Conservation (phyloP, 1,140 invertebrate genomes). For the Aphelenchoides fujianensis region DNA sequence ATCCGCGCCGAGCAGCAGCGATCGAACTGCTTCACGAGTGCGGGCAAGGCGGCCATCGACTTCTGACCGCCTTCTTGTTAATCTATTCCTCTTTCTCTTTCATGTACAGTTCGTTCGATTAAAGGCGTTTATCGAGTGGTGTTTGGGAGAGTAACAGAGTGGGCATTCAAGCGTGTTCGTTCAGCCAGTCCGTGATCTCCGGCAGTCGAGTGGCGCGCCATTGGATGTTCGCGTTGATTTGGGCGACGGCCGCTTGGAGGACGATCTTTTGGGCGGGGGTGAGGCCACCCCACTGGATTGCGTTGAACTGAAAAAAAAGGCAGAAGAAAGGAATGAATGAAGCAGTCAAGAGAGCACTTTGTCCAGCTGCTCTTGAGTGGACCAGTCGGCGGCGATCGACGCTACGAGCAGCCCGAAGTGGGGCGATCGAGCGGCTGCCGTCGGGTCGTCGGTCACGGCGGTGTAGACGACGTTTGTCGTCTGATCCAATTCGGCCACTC, state of each 20-base stretch:
- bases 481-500: neutral
- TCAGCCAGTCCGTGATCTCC: too few species aligned
- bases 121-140: too few species aligned
- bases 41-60: too few species aligned
- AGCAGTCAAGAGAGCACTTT: too few species aligned
- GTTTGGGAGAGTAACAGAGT: too few species aligned
- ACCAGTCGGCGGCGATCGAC: neutral
- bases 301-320: conserved; percentile 11
- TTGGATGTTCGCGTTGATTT: neutral
- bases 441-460: neutral
- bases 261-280: neutral
- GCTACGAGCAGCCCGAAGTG: neutral
- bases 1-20: neutral
- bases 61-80: too few species aligned
- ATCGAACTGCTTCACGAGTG: neutral
- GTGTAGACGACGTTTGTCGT: neutral
- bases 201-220: too few species aligned
- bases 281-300: neutral
- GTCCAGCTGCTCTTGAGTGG: neutral
- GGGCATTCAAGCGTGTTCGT: too few species aligned
- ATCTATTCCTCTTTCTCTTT: too few species aligned
- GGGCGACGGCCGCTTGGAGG: neutral
- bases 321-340: too few species aligned
- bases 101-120: too few species aligned
- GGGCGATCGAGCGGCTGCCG: neutral